Conservation (phyloP, 1,140 invertebrate genomes). For the Thereuonema tuberculata region DNA sequence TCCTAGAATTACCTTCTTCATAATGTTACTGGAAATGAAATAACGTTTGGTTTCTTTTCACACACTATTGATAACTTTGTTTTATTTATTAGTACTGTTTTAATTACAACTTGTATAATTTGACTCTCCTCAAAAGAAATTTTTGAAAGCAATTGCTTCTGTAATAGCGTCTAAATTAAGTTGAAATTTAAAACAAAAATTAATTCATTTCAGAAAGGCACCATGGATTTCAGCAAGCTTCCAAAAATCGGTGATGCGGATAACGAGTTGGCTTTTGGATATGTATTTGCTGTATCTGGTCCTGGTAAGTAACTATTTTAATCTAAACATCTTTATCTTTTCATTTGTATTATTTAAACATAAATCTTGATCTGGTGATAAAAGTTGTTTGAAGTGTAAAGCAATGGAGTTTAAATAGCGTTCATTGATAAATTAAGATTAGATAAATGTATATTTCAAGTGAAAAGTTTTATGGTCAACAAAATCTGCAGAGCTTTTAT, state of each 20-base stretch:
- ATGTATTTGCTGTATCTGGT: slow-evolving; percentile 92
- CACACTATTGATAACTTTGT: too few relatives aligned
- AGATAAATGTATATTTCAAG: neutral
- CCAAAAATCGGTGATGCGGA: slow-evolving; percentile 68
- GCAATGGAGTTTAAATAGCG: neutral
- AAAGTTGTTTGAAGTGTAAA: too few relatives aligned
- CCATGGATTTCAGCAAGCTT: slow-evolving; percentile 27
- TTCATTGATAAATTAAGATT: neutral
- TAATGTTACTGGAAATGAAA: too few relatives aligned
- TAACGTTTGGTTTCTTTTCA: too few relatives aligned
- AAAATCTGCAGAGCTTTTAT: neutral
- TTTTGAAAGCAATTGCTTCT: too few relatives aligned
- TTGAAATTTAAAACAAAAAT: too few relatives aligned
- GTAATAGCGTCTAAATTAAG: too few relatives aligned
- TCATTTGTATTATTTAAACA: neutral
- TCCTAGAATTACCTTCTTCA: too few relatives aligned
- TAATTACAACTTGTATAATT: too few relatives aligned
- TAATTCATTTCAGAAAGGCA: neutral
- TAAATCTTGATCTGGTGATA: too few relatives aligned
- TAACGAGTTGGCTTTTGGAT: slow-evolving; percentile 77
- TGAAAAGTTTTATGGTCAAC: neutral
- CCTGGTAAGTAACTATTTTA: slow-evolving; percentile 50
- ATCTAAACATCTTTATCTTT: neutral
- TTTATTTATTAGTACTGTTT: too few relatives aligned
- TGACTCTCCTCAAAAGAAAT: too few relatives aligned